These are phyloP conservation scores for Pristionchus exspectatus DNA, from an alignment of 2,888 invertebrate genomes.

Conservation along the genomic window DNA sequence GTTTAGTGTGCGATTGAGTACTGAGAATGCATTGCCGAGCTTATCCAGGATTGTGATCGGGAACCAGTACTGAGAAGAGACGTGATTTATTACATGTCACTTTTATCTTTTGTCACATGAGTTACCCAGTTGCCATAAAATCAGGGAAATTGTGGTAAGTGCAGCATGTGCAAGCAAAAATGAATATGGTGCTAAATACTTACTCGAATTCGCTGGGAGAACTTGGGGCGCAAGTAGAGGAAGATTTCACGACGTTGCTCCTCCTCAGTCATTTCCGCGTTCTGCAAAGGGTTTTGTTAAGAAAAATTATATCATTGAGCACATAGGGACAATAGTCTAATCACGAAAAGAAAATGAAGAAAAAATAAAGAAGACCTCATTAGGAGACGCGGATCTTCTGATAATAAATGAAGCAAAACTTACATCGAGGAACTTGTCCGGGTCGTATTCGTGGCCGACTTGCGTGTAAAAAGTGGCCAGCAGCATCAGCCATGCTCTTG, in stretches of 20 bases:
- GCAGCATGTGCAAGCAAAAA: no score
- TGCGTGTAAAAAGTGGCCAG: slow-evolving; percentile 56
- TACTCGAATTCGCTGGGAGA: background rate
- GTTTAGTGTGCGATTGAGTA: slow-evolving; percentile 54
- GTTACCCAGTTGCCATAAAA: background rate
- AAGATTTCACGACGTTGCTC: slow-evolving; percentile 19
- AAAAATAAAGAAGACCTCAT: no score
- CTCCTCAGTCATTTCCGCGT: background rate
- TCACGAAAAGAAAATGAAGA: background rate
- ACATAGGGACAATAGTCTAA: no score
- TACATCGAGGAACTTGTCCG: background rate
- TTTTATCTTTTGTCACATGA: no score
- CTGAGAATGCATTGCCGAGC: slow-evolving; percentile 15
- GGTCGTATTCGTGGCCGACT: slow-evolving; percentile 6
- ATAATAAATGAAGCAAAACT: background rate
- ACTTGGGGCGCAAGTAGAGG: slow-evolving; percentile 33
- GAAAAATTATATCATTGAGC: no score
- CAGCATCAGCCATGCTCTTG: slow-evolving; percentile 60
- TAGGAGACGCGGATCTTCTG: no score
- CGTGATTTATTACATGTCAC: background rate
- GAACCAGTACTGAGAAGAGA: slow-evolving; percentile 62
- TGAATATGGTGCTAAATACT: background rate
- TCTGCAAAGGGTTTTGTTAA: background rate
- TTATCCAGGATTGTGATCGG: background rate
- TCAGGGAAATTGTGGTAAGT: background rate